phyloP scores from a whole-genome alignment of 2,113 vertebrate species.

The Furnarius figulus region DNA sequence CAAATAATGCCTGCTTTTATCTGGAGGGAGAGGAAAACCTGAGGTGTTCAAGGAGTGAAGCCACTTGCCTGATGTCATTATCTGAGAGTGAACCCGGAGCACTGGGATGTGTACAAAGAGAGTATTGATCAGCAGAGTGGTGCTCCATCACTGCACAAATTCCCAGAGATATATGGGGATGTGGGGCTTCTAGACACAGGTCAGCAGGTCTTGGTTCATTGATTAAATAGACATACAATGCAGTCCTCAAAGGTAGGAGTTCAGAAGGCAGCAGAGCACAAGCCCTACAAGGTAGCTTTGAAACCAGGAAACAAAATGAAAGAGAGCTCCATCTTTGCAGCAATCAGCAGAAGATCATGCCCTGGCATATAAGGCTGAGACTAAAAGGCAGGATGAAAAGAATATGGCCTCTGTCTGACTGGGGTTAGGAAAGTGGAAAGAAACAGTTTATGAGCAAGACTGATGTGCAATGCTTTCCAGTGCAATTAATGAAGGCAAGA shows the following conservation, averaged over 20 bases:
- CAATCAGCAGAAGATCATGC: not conserved
- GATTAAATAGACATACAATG: not conserved
- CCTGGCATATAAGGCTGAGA: not conserved
- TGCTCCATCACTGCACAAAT: not conserved
- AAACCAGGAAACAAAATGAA: not conserved
- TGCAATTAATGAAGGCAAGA: not conserved
- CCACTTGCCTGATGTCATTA: not conserved
- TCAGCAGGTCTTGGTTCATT: not conserved
- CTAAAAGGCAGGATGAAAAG: not conserved
- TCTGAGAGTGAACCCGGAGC: not conserved
- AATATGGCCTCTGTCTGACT: not conserved
- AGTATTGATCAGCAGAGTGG: not conserved
- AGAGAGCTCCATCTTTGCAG: not conserved
- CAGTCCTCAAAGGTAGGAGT: not conserved
- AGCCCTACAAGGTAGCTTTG: not conserved
- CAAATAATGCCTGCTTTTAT: not conserved
- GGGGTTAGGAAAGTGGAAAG: not conserved
- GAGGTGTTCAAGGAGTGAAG: not conserved
- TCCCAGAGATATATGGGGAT: not conserved
- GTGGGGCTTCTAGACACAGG: not conserved
- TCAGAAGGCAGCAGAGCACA: not conserved
- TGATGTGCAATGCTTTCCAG: fast-evolving
- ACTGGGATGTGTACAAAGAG: not conserved
- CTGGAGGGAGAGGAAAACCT: not conserved
- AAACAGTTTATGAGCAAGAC: not conserved